A percentile compares a stretch with the other conserved stretches of the same genome.
Conservation (phyloP, 2,797 vertebrate species). For the Cynodonichthys magdalenae region DNA sequence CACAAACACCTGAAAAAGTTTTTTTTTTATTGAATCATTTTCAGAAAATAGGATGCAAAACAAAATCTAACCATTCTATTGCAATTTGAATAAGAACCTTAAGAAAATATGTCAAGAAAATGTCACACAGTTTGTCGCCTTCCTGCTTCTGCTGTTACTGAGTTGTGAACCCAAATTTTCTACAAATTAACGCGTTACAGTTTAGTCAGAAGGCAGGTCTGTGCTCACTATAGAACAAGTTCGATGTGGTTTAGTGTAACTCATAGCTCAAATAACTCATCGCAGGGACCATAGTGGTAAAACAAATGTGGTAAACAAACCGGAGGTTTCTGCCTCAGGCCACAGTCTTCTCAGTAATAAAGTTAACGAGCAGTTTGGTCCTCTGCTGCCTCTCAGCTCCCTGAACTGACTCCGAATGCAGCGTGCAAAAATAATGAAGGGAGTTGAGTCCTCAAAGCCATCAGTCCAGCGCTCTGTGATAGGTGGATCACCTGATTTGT, state of each 20-base stretch:
- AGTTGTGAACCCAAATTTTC: background rate
- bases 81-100: constrained; percentile 11
- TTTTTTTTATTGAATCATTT: background rate
- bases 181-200: background rate
- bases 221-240: constrained; percentile 18
- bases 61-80: constrained; percentile 6
- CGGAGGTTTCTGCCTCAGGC: constrained; percentile 59
- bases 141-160: constrained; percentile 6
- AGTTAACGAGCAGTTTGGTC: constrained; percentile 52
- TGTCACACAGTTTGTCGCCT: constrained; percentile 15
- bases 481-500: constrained; percentile 71
- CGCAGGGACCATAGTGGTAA: constrained; percentile 38
- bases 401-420: constrained; percentile 47
- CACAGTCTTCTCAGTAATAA: constrained; percentile 56
- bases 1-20: background rate
- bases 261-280: constrained; percentile 32
- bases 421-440: constrained; percentile 61
- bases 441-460: constrained; percentile 57
- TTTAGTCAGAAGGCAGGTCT: constrained; percentile 15
- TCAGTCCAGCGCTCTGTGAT: constrained; percentile 55
- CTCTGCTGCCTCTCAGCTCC: constrained; percentile 35
- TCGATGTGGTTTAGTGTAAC: constrained; percentile 19
- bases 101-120: constrained; percentile 10
- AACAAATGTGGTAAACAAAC: constrained; percentile 61
- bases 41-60: background rate